A percentile compares a stretch with the other conserved stretches of the same genome.
Conservation (phyloP, 2,797 vertebrate species). For the Pelochelys cantorii region DNA sequence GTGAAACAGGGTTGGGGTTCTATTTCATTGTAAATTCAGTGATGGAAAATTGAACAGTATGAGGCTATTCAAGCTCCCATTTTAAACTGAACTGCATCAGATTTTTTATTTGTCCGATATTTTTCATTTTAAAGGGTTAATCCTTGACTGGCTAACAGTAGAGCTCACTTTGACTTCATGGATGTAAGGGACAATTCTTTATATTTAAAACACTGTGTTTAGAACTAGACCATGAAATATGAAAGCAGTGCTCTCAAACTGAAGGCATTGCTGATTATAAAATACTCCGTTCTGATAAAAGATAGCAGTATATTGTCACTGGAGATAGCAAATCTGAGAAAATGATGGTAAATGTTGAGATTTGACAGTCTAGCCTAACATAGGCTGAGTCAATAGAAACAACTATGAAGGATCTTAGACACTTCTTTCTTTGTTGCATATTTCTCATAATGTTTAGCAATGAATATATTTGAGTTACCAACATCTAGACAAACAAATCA, state of each 20-base stretch:
- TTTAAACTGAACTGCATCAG: neutral
- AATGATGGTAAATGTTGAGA: neutral
- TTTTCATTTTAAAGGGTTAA: neutral
- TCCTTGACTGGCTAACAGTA: rapidly evolving
- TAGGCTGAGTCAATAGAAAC: neutral
- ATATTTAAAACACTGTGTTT: neutral
- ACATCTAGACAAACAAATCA: conserved; percentile 61
- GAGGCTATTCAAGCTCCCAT: neutral
- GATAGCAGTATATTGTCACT: rapidly evolving
- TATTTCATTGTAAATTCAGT: neutral
- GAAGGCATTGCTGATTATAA: neutral
- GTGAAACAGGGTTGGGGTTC: rapidly evolving
- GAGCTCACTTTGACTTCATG: neutral
- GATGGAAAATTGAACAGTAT: neutral
- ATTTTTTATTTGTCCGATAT: neutral
- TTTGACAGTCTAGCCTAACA: rapidly evolving
- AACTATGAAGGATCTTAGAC: neutral
- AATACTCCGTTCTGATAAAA: rapidly evolving
- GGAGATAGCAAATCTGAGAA: neutral
- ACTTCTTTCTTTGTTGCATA: conserved; percentile 11
- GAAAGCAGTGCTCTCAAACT: neutral
- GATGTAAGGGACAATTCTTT: rapidly evolving
- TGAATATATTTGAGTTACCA: conserved; percentile 35
- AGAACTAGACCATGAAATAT: neutral
- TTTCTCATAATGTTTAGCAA: conserved; percentile 57